A percentile compares a stretch with the other conserved stretches of the same genome.
These are phyloP conservation scores for Tragulus kanchil DNA, from an alignment of 2,113 vertebrate genomes.

Conservation along the genomic window DNA sequence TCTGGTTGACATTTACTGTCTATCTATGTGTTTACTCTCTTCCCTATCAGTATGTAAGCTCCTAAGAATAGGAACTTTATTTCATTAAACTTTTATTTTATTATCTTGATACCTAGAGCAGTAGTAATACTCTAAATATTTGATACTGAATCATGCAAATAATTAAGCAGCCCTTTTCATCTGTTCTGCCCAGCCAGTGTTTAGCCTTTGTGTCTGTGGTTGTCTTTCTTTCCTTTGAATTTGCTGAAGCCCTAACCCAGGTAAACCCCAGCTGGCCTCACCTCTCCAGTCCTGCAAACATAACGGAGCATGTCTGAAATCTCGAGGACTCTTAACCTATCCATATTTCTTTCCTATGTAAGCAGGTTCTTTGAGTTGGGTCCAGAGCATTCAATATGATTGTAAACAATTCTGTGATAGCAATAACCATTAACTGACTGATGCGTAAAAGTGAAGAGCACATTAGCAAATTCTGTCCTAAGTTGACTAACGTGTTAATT, in stretches of 20 bases:
- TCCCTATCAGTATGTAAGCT: not conserved
- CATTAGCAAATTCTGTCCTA: slow-evolving; percentile 14
- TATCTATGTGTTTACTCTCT: not conserved
- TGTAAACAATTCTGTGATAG: not conserved
- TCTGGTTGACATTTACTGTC: not conserved
- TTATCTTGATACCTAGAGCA: not conserved
- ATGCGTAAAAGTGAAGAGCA: not conserved
- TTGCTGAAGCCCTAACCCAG: not conserved
- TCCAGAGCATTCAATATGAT: not conserved
- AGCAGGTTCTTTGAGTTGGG: not conserved
- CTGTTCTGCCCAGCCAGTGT: not conserved
- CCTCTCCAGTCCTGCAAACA: not conserved
- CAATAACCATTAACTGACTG: not conserved
- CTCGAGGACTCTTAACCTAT: not conserved
- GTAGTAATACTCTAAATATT: not conserved
- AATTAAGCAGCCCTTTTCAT: not conserved
- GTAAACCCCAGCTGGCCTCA: not conserved
- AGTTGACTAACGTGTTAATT: not conserved
- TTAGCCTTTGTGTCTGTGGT: not conserved
- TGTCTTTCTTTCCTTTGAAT: not conserved
- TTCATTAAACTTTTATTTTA: not conserved
- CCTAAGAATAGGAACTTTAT: not conserved
- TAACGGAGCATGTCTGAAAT: not conserved
- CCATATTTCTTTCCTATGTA: not conserved
- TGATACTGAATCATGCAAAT: not conserved